Percentiles rank a stretch among this genome's conserved stretches.
These are phyloP conservation scores for Hydrolagus colliei DNA, from an alignment of 2,797 vertebrate genomes.

Conservation along the genomic window DNA sequence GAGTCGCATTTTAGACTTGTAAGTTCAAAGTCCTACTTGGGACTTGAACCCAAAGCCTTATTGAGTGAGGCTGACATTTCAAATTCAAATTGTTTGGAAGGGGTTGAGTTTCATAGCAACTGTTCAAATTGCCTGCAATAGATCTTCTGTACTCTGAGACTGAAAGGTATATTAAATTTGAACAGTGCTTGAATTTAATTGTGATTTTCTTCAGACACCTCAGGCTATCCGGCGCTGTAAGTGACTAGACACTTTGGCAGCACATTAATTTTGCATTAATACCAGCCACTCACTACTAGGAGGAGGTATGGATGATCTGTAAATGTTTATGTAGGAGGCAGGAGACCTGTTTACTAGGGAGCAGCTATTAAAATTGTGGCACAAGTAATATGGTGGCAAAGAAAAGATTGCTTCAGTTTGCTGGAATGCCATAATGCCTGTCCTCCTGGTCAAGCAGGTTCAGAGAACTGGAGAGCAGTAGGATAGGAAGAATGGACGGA, in stretches of 20 bases:
- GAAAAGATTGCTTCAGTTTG: neutral
- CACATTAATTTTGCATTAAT: neutral
- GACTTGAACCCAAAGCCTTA: no score
- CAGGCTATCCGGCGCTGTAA: neutral
- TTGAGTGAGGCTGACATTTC: no score
- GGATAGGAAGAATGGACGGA: no score
- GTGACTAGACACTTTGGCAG: neutral
- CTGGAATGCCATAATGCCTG: neutral
- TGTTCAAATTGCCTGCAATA: neutral
- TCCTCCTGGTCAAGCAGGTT: no score
- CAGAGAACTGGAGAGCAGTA: no score
- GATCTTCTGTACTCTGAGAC: neutral
- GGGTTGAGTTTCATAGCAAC: neutral
- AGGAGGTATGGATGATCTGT: neutral
- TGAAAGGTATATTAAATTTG: neutral
- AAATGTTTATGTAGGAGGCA: neutral
- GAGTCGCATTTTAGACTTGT: no score
- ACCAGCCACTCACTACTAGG: neutral
- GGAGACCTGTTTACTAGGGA: neutral
- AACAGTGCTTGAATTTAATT: neutral
- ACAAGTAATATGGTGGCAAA: neutral
- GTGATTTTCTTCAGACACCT: neutral
- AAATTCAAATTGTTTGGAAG: neutral
- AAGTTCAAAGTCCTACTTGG: no score
- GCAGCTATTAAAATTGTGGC: slow-evolving; percentile 7